Conservation (phyloP, 2,113 vertebrate species). For the Gymnocephalus cernua region DNA sequence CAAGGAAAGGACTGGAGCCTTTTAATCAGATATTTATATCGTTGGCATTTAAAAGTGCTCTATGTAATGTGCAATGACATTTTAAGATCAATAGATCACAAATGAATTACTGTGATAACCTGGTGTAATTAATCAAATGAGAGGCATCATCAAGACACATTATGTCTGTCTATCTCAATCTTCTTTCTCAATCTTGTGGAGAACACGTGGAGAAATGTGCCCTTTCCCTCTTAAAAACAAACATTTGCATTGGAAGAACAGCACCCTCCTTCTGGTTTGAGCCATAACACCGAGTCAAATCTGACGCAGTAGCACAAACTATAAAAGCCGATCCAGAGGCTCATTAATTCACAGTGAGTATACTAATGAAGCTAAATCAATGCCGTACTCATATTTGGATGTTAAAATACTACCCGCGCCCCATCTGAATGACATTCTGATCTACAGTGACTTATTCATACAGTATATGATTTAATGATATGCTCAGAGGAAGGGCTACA, state of each 20-base stretch:
- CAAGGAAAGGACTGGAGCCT: neutral
- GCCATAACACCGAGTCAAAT: neutral
- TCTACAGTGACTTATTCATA: neutral
- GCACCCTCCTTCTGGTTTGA: neutral
- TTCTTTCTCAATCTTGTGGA: neutral
- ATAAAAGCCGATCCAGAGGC: neutral
- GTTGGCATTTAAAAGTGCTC: neutral
- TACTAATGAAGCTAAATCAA: neutral
- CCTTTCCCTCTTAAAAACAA: neutral
- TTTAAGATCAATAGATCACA: slow-evolving; percentile 4
- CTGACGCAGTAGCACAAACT: neutral
- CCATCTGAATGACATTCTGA: slow-evolving; percentile 4
- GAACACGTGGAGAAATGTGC: neutral
- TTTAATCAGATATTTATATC: slow-evolving; percentile 2
- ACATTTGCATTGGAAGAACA: neutral
- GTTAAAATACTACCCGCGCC: neutral
- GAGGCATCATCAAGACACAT: neutral
- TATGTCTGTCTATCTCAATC: neutral
- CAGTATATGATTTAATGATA: neutral
- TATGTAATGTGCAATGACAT: neutral
- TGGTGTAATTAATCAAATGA: slow-evolving; percentile 3
- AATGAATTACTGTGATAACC: slow-evolving; percentile 11
- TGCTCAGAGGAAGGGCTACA: slow-evolving; percentile 44
- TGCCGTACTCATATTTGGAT: neutral
- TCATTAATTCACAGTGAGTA: slow-evolving; percentile 2